Conservation (phyloP, 2,113 vertebrate genomes). For the Columba janthina region DNA sequence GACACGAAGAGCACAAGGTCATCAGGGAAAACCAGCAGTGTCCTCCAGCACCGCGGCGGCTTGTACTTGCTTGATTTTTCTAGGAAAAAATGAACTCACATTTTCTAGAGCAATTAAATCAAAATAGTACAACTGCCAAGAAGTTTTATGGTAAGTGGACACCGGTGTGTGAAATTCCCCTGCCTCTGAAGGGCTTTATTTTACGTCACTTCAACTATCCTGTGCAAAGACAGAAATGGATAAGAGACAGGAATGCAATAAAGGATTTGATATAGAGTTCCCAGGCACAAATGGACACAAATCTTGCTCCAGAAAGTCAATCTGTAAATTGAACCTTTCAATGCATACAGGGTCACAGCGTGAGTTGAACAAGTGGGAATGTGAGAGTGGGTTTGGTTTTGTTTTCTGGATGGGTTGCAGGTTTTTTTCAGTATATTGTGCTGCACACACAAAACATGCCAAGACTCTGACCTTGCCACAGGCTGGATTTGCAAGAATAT, state of each 20-base stretch:
- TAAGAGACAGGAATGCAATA: not conserved
- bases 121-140: not conserved
- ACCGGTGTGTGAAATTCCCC: not conserved
- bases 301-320: not conserved
- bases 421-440: not conserved
- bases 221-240: not conserved
- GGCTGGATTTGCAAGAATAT: not conserved
- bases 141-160: not conserved
- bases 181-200: not conserved
- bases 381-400: not conserved
- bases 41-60: not conserved
- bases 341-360: accelerated
- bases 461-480: not conserved
- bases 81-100: not conserved
- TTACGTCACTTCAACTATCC: not conserved
- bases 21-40: not conserved
- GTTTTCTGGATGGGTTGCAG: not conserved
- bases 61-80: not conserved
- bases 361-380: not conserved
- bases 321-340: not conserved
- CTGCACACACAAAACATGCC: not conserved
- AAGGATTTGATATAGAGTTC: not conserved
- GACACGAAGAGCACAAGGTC: not conserved
- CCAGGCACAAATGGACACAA: not conserved
- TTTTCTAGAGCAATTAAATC: not conserved